Base-by-base conservation (phyloP, 2,797 vertebrate species). In the Melanotaenia maccullochi region DNA sequence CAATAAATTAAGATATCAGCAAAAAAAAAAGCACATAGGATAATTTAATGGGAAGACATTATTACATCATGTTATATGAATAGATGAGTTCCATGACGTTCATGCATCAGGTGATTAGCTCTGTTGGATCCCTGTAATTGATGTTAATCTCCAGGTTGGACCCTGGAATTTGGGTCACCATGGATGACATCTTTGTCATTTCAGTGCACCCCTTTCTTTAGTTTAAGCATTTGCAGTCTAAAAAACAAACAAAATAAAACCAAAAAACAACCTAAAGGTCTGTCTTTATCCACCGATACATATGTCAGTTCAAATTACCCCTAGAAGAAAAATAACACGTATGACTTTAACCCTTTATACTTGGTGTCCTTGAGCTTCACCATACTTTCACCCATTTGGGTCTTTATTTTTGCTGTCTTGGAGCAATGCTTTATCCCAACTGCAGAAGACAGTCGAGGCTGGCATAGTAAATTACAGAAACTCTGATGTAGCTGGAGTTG, bases 1-100 rank as follows among this genome's bases (percentile, higher is more conserved):
- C 75, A 71, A 79, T 73, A 76, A 81, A 85, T 60, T 16, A 71
- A 76, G 63, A 82, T 73, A 7, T 33, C 32, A 33, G 54, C 68
- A 54, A 77, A 58, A 54, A 75, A 54, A 55, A 71, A 61, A 25
- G 55, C 61, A 66, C 60, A 65, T 24, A 7, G 3, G 40, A 63
- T 56, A 3, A 58, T 71, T 69, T 55, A 58, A 55, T 66, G 70
- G 66, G 57, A 55, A 28, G 54, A 18, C 5, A 47, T 47, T 20
- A 55, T 28, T 55, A 55, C 25, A 28, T 14, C 25, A 25, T 55
- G 24, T 12, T 13, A 22, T 52, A 11, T 55, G 14, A 28, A 30
- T 13, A 18, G 28, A 18, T 8, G 6, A 30, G 22, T 30, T 30
- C 28, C 22, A 30, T 18, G 14, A 40, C 4, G 12, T 44, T 38